Percentiles rank a stretch among this genome's conserved stretches.
Evolutionary conservation across 2,888 invertebrate species (phyloP).

Genomic region (Gryllus longicercus): DNA sequence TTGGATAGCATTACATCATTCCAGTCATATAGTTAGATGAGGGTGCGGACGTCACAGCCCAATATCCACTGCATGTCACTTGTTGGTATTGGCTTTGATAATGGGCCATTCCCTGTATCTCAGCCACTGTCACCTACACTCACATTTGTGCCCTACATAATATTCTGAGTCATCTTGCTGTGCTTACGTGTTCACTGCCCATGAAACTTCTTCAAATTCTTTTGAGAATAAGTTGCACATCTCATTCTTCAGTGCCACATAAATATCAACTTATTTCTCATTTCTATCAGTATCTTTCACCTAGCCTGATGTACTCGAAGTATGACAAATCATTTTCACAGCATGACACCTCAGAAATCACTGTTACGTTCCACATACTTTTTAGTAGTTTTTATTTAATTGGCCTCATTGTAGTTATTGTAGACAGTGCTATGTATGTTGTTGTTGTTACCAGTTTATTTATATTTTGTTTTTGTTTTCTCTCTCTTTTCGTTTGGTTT

Average conservation of each 20-base stretch:
- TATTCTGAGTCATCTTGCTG: background rate
- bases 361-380: conserved; percentile 19
- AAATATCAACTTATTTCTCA: too few relatives aligned
- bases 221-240: conserved; percentile 6
- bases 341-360: conserved; percentile 3
- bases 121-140: background rate
- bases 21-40: too few relatives aligned
- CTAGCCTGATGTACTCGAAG: too few relatives aligned
- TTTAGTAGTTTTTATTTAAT: conserved; percentile 26
- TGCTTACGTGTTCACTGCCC: background rate
- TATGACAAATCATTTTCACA: background rate
- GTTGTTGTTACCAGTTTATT: conserved; percentile 29
- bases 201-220: background rate
- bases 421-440: background rate
- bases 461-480: conserved; percentile 36
- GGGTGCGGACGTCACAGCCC: too few relatives aligned
- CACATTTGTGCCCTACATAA: background rate
- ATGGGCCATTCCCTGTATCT: background rate
- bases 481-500: conserved; percentile 36
- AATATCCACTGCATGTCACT: background rate
- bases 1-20: too few relatives aligned
- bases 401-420: background rate
- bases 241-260: background rate
- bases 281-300: too few relatives aligned
- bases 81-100: background rate